These are phyloP conservation scores for Rousettus leschenaultii DNA, from an alignment of 2,113 vertebrate species.

Conservation along the genomic window DNA sequence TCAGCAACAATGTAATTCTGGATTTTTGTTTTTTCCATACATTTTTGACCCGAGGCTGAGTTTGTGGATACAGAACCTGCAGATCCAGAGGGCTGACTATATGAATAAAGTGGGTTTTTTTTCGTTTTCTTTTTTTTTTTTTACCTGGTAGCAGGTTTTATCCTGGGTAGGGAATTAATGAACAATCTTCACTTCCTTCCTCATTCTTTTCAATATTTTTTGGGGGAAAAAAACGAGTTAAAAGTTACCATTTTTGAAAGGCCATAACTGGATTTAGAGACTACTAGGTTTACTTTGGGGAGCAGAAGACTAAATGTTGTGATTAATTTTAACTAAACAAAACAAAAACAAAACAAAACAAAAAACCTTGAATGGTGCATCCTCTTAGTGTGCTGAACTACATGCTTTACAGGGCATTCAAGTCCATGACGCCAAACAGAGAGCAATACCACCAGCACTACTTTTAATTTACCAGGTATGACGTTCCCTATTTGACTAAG, in stretches of 20 bases:
- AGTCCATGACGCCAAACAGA: neutral
- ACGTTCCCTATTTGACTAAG: neutral
- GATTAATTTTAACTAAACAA: neutral
- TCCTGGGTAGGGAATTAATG: neutral
- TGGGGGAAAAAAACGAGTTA: neutral
- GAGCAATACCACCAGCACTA: neutral
- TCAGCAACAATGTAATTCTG: neutral
- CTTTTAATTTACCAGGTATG: neutral
- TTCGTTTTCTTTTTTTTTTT: neutral
- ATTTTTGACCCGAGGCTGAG: neutral
- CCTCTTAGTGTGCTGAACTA: neutral
- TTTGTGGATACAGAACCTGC: neutral
- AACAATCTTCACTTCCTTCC: neutral
- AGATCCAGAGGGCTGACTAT: neutral
- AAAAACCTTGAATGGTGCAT: neutral
- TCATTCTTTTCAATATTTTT: neutral
- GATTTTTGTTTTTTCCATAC: neutral
- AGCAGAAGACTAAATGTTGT: neutral
- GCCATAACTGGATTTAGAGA: neutral
- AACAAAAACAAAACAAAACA: neutral
- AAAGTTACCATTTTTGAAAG: constrained; percentile 3
- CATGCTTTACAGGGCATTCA: neutral
- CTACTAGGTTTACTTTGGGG: neutral
- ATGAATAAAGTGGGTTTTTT: neutral
- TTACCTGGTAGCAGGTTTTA: neutral